Evolutionary conservation across 2,888 invertebrate genomes (phyloP), one percentile per base, ranked within the genome.

Genomic region (Melieria crassipennis): DNA sequence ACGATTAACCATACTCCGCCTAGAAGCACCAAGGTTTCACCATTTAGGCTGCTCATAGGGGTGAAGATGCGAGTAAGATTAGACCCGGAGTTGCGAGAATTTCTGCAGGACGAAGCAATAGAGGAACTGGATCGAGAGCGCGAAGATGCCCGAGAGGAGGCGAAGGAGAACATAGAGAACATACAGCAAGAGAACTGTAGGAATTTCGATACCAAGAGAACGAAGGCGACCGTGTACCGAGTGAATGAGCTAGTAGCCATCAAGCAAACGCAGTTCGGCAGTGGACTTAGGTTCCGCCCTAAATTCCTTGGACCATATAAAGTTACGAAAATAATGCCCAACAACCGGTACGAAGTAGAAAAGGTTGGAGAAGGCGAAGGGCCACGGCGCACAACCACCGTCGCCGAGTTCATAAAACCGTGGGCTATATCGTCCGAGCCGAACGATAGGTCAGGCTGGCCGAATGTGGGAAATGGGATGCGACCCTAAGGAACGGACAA

Each of bases 101-200:
- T 63, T 48, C 30, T 50, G 11, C 30, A 72, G 5, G 48, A 71
- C 9, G 42, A 65, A 30, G 48, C 9, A 4, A 55, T 65, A 4
- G 64, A 65, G 30, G 70, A 61, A 46, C 9, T 61, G 13, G 46
- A 60, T 30, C 5, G 30, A 11, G 65, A 70, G 10, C 45, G 63
- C 9, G 66, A 72, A 7, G 11, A 58, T 30, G 13, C 66, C 3
- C 52, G 75, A 13, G 16, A 55, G 10, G 65, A 70, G 48, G 76
- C 69, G 10, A 61, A 46, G 16, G 60, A 71, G 9, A 75, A 75
- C 47, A 72, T 76, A 9, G 7, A 7, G 1, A 67, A 70, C 7
- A 73, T 75, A 4, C 72, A 78, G 5, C 10, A 45, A 1, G 76
- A 75, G 55, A 76, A 77, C 55, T 46, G 68, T 6, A 63, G 63